phyloP scores from a whole-genome alignment of 2,888 invertebrate species.

The Melanchra persicariae region DNA sequence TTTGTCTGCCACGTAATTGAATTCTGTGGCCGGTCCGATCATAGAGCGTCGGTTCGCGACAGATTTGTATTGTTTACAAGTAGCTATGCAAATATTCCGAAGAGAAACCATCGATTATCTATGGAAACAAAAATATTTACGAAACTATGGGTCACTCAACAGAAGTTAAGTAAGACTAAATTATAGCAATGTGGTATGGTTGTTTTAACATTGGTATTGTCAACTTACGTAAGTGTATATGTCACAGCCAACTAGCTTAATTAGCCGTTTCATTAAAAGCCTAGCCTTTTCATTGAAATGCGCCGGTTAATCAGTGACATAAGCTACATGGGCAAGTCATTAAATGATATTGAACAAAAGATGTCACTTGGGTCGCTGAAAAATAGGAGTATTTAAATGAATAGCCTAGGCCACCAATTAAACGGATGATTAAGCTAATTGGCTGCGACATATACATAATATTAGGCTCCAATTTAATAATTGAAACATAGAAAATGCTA shows the following conservation, averaged over 20 bases:
- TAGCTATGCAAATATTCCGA: slow-evolving; percentile 67
- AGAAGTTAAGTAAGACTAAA: neutral
- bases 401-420: too few relatives aligned
- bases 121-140: slow-evolving; percentile 4
- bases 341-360: too few relatives aligned
- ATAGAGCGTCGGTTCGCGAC: slow-evolving; percentile 73
- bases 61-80: slow-evolving; percentile 77
- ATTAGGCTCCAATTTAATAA: neutral
- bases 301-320: too few relatives aligned
- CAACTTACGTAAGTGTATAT: too few relatives aligned
- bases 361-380: too few relatives aligned
- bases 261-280: too few relatives aligned
- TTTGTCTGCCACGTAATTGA: slow-evolving; percentile 88
- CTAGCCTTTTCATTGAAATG: too few relatives aligned
- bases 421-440: too few relatives aligned
- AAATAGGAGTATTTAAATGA: too few relatives aligned
- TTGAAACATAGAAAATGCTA: neutral
- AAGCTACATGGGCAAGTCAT: too few relatives aligned
- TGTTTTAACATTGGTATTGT: neutral
- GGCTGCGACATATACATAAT: too few relatives aligned
- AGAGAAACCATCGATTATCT: slow-evolving; percentile 62
- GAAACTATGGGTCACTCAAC: neutral
- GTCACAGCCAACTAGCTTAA: too few relatives aligned
- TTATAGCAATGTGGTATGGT: neutral
- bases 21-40: slow-evolving; percentile 86